These are phyloP conservation scores for Leucophora obtusa DNA, from an alignment of 2,888 invertebrate genomes.

Conservation along the genomic window DNA sequence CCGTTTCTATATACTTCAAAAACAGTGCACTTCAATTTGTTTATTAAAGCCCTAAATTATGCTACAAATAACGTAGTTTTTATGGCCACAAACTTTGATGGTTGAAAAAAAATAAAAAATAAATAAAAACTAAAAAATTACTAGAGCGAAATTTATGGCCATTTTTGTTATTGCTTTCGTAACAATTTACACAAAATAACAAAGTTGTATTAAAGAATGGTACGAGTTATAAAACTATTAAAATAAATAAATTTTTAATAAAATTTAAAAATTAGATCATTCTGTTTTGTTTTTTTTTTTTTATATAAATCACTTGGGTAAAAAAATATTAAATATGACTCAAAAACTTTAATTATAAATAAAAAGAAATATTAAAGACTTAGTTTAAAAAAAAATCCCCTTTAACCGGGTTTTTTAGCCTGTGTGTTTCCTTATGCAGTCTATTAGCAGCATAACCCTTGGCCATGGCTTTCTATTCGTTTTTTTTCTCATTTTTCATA, in stretches of 20 bases:
- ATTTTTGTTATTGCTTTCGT: conserved; percentile 17
- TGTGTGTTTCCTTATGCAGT: neutral
- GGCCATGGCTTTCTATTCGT: neutral
- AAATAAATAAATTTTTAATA: no score
- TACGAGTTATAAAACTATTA: neutral
- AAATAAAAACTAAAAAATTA: neutral
- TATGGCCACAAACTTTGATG: conserved; percentile 12
- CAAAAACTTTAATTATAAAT: no score
- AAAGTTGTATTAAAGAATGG: neutral
- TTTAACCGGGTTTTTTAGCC: neutral
- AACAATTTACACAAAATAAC: neutral
- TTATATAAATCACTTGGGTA: no score
- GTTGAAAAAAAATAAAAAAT: neutral
- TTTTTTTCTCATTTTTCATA: neutral
- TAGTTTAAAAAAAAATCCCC: no score
- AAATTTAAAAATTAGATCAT: neutral
- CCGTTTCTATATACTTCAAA: conserved; percentile 5
- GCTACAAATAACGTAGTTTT: conserved; percentile 5
- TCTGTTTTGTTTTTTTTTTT: no score
- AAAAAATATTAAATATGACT: no score
- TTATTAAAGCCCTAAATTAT: conserved; percentile 20
- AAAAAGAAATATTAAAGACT: no score
- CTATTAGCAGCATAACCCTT: neutral
- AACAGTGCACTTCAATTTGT: conserved; percentile 10
- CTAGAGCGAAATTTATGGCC: conserved; percentile 14